These are phyloP conservation scores for Andrena chrysosceles DNA, from an alignment of 2,888 invertebrate genomes.

Conservation along the genomic window DNA sequence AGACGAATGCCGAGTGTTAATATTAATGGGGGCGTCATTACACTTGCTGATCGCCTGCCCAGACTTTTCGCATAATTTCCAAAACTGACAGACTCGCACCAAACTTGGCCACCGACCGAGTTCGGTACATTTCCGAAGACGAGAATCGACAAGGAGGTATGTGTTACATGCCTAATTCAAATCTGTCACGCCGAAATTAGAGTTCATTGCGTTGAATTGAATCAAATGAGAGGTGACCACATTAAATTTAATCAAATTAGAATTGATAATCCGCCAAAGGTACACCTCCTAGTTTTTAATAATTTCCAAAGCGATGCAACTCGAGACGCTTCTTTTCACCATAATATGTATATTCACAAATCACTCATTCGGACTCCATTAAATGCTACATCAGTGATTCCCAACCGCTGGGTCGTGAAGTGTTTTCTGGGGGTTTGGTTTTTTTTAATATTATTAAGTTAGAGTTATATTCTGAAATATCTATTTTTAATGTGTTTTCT, in stretches of 20 bases:
- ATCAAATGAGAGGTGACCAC: not conserved
- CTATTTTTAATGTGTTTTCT: too few relatives aligned
- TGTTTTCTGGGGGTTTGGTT: too few relatives aligned
- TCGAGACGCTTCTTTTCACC: too few relatives aligned
- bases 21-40: constrained; percentile 63
- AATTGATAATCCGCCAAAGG: not conserved
- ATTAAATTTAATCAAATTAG: not conserved
- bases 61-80: constrained; percentile 11
- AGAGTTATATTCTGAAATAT: too few relatives aligned
- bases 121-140: not conserved
- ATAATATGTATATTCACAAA: too few relatives aligned
- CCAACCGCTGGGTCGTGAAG: too few relatives aligned
- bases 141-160: not conserved
- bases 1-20: constrained; percentile 54
- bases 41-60: constrained; percentile 53
- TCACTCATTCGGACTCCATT: too few relatives aligned
- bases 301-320: too few relatives aligned
- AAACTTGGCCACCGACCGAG: not conserved
- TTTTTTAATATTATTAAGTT: too few relatives aligned
- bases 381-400: too few relatives aligned
- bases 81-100: not conserved
- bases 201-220: not conserved
- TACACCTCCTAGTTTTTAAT: not conserved
- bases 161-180: not conserved
- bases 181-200: not conserved